These are phyloP conservation scores for Dynastes hyllus DNA, from an alignment of 2,888 invertebrate species.

Conservation along the genomic window DNA sequence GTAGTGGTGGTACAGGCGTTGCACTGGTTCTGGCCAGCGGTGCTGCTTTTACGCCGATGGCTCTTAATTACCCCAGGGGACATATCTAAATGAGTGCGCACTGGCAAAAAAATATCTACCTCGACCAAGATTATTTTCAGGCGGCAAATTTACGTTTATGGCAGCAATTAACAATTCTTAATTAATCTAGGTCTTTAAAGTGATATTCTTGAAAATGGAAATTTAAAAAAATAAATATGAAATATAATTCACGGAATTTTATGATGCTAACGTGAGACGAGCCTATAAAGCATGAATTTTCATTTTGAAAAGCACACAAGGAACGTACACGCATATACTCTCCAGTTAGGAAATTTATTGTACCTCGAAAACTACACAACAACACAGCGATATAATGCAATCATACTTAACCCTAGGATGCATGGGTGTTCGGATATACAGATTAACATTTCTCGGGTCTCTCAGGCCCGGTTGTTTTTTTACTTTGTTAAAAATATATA, in stretches of 20 bases:
- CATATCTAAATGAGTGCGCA: constrained; percentile 41
- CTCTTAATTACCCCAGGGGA: constrained; percentile 43
- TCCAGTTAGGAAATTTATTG: too few relatives aligned
- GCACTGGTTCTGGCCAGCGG: neutral
- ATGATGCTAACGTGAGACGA: neutral
- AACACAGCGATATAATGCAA: too few relatives aligned
- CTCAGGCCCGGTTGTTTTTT: too few relatives aligned
- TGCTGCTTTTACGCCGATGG: constrained; percentile 26
- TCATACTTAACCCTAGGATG: too few relatives aligned
- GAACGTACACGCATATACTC: too few relatives aligned
- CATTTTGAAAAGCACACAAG: too few relatives aligned
- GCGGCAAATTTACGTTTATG: constrained; percentile 28
- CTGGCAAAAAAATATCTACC: constrained; percentile 11
- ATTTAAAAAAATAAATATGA: neutral
- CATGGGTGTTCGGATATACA: too few relatives aligned
- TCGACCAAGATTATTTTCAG: constrained; percentile 27
- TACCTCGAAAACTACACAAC: too few relatives aligned
- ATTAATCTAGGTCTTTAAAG: constrained; percentile 23
- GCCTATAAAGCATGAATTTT: too few relatives aligned
- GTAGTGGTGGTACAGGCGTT: constrained; percentile 14
- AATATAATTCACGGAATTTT: neutral
- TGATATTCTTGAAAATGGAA: constrained; percentile 3
- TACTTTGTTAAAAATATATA: too few relatives aligned
- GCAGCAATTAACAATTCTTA: constrained; percentile 30
- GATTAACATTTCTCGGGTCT: too few relatives aligned